Base-by-base conservation (phyloP, 2,888 invertebrate species). In the Tiphia femorata region DNA sequence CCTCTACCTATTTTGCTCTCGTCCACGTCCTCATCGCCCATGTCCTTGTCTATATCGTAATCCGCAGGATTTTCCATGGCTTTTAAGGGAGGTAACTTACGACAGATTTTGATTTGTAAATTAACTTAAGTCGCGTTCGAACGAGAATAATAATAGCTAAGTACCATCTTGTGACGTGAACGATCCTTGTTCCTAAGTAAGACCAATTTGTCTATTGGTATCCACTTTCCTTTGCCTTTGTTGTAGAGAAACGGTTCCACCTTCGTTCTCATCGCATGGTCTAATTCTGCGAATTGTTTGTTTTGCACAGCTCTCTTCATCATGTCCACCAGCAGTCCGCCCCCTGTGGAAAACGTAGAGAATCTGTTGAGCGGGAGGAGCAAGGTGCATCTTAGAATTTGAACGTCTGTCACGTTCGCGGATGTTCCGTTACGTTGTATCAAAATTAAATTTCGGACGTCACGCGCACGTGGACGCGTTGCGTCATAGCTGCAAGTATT, bases 231-330 rank as follows among this genome's bases (percentile, higher is more conserved):
- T 72, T 91, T 90, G 2, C 98, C 98, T 78, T 91, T 93, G 81
- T 97, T 96, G 84, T 98, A 98, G 17, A 98, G 85, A 83, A 95
- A 97, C 0, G 95, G 95, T 73, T 94, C 93, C 10, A 97, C 94
- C 81, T 95, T 94, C 0, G 93, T 94, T 82, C 93, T 92, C 52
- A 98, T 95, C 0, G 94, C 94, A 81, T 96, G 94, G 83, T 97
- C 97, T 59, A 97, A 88, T 84, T 97, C 95, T 0, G 94, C 94
- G 74, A 90, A 95, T 78, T 95, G 94, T 81, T 96, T 96, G 67
- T 92, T 95, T 78, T 95, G 94, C 1, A 93, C 88, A 0, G 96
- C 95, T 67, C 95, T 86, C 82, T 96, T 95, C 93, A 95, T 95
- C 87, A 96, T 90, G 77, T 96, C 95, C 6, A 97, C 94, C 19